Conservation (phyloP, 2,888 invertebrate species). For the Drosophila tanythrix region DNA sequence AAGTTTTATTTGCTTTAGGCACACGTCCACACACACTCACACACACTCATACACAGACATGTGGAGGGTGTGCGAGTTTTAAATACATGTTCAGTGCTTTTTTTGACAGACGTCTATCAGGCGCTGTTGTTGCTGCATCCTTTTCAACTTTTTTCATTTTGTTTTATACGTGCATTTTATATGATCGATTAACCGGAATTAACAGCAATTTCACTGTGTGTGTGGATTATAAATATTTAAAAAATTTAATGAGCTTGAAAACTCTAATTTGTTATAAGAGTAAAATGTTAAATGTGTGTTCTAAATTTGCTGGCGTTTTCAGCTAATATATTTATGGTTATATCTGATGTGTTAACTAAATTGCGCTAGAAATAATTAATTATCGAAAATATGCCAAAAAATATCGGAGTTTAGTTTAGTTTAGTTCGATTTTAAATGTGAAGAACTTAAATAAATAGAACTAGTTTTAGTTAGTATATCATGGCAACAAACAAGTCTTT, state of each 20-base stretch:
- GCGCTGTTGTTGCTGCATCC: conserved; percentile 22
- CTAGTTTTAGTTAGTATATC: background rate
- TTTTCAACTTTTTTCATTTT: conserved; percentile 3
- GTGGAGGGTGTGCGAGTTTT: background rate
- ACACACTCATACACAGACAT: background rate
- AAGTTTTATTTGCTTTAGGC: conserved; percentile 49
- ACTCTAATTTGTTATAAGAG: background rate
- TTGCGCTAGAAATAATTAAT: background rate
- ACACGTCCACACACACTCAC: conserved; percentile 14
- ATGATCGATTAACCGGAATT: conserved; percentile 24
- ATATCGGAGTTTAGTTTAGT: no score
- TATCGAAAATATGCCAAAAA: no score
- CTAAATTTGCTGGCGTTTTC: background rate
- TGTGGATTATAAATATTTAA: background rate
- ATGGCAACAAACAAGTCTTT: no score
- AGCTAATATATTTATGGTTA: background rate
- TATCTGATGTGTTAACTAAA: background rate
- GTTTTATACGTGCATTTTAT: background rate
- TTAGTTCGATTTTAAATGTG: background rate
- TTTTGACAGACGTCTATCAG: conserved; percentile 52
- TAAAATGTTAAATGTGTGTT: background rate
- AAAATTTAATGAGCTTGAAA: background rate
- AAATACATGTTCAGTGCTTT: conserved; percentile 23
- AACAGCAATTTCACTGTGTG: background rate
- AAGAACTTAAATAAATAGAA: background rate